Evolutionary conservation across 2,797 vertebrate genomes (phyloP).

Genomic region (Anguilla pacifica): DNA sequence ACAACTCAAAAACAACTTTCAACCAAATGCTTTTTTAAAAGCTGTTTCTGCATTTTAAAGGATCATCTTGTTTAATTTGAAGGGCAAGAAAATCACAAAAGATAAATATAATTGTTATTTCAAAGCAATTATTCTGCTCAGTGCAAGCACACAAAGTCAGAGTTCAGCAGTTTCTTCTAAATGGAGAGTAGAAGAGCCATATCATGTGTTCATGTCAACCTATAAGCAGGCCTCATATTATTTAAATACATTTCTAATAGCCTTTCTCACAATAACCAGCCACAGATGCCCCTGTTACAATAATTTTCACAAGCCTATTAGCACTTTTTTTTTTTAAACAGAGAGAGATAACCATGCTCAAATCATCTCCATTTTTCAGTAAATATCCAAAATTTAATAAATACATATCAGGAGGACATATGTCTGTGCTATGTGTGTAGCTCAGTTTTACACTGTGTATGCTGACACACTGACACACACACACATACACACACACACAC

Average conservation of each 20-base stretch:
- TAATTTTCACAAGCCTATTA: background rate
- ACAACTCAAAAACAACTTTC: background rate
- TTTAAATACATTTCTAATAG: background rate
- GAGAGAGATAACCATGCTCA: background rate
- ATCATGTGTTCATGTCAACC: background rate
- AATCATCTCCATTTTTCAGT: background rate
- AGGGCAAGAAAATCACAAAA: background rate
- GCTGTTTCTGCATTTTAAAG: background rate
- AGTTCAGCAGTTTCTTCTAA: background rate
- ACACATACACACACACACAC: conserved; percentile 16
- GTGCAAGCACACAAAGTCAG: background rate
- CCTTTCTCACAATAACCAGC: background rate
- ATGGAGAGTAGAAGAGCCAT: background rate
- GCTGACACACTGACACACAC: background rate
- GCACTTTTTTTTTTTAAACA: background rate
- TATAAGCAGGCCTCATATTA: background rate
- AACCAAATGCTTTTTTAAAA: background rate
- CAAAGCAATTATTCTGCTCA: background rate
- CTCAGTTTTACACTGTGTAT: conserved; percentile 19
- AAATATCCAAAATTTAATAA: background rate
- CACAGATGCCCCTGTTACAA: background rate
- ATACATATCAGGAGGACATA: background rate
- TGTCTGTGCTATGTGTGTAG: conserved; percentile 28
- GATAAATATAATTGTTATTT: background rate
- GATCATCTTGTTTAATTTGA: background rate